Evolutionary conservation across 2,797 vertebrate genomes (phyloP), one percentile per base, ranked within the genome.

Genomic region (Loris lydekkerianus): DNA sequence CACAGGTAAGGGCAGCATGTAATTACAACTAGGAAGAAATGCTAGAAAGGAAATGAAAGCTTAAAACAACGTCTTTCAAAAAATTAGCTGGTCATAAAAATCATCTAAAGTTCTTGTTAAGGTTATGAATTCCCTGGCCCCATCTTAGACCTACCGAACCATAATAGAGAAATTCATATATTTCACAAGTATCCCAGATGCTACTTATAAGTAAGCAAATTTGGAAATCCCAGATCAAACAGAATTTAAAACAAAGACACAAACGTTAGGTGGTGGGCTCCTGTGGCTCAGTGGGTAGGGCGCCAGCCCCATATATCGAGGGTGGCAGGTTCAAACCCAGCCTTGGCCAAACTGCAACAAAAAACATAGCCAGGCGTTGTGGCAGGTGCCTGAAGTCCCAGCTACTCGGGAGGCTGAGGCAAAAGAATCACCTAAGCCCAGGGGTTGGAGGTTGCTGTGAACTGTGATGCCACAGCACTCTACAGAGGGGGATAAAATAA

Each of bases 241-340:
- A 77, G 65, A 83, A 63, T 94, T 72, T 89, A 76, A 94, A 86
- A 77, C 53, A 85, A 96, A 95, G 46, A 93, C 31, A 53, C 21
- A 89, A 73, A 83, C 10, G 72, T 56, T 84, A 61, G 4, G 49
- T 53, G 49, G 49, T 13, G 34, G 34, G 34, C 34, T 13, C 49
- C 49, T 53, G 49, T 53, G 49, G 49, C 49, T 15, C 49, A 14
- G 49, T 53, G 49, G 49, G 13, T 53, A 53, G 49, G 49, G 49
- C 3, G 13, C 49, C 13, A 1, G 49, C 49, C 49, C 49, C 49
- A 53, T 53, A 53, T 53, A 53, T 13, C 3, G 0, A 53, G 49
- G 49, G 14, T 14, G 49, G 49, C 49, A 53, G 49, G 49, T 53
- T 53, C 14, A 14, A 53, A 53, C 49, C 49, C 13, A 4, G 49